Conservation (phyloP, 2,113 vertebrate genomes). For the Ptilonorhynchus violaceus region DNA sequence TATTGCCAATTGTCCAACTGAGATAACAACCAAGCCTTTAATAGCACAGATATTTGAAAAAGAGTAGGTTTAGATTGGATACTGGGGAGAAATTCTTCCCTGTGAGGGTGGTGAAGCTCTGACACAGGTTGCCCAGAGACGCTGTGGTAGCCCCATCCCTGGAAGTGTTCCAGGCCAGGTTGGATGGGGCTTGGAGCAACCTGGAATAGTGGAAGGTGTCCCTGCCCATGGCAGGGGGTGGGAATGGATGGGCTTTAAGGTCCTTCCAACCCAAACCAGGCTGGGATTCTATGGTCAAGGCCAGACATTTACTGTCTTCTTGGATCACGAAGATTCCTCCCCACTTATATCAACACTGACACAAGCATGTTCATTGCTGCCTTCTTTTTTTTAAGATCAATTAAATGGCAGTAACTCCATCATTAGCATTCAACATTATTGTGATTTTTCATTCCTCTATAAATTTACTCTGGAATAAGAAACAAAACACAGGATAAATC, state of each 20-base stretch:
- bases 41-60: not conserved
- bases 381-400: not conserved
- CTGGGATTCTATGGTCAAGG: not conserved
- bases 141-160: not conserved
- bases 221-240: not conserved
- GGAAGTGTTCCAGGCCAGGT: not conserved
- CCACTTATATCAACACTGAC: not conserved
- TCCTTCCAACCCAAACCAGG: not conserved
- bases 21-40: not conserved
- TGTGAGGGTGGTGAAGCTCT: rapidly evolving
- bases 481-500: not conserved
- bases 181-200: rapidly evolving
- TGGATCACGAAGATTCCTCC: not conserved
- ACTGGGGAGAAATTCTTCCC: rapidly evolving
- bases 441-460: not conserved
- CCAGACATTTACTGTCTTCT: not conserved
- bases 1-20: not conserved
- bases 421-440: not conserved
- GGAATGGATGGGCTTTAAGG: not conserved
- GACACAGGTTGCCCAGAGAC: not conserved
- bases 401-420: not conserved
- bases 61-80: not conserved
- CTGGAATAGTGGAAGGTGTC: not conserved
- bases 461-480: not conserved
- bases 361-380: not conserved